Percentiles rank a stretch among this genome's conserved stretches.
These are phyloP conservation scores for Peromyscus californicus DNA, from an alignment of 2,113 vertebrate genomes.

Conservation along the genomic window DNA sequence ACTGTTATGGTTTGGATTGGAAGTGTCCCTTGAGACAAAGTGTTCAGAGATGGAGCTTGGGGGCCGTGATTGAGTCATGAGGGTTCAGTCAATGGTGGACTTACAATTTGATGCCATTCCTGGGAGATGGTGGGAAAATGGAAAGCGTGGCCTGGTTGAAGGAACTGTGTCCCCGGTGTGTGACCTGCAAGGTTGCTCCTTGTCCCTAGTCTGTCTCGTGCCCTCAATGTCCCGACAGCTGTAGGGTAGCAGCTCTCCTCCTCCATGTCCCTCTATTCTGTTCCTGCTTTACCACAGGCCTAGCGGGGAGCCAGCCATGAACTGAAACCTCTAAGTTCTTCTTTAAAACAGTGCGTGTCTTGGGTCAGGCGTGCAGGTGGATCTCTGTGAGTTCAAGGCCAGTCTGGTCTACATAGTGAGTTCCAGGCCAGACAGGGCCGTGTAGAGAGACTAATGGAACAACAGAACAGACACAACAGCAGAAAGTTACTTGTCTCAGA, in stretches of 20 bases:
- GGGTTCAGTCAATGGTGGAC: background rate
- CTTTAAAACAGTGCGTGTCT: background rate
- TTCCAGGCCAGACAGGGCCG: background rate
- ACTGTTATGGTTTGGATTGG: background rate
- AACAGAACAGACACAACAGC: background rate
- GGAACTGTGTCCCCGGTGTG: background rate
- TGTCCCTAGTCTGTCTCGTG: background rate
- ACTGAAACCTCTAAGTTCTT: too few relatives aligned
- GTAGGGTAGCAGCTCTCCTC: background rate
- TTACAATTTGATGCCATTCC: background rate
- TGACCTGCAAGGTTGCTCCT: background rate
- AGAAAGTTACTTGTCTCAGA: background rate
- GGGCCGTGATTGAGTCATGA: background rate
- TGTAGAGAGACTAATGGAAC: background rate
- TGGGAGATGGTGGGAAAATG: background rate
- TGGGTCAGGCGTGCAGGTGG: background rate
- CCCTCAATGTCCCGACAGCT: accelerated
- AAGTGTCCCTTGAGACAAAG: background rate
- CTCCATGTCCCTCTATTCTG: background rate
- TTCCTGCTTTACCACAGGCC: background rate
- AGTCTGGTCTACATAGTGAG: background rate
- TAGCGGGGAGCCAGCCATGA: background rate
- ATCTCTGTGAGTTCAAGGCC: background rate
- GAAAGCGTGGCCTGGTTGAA: background rate
- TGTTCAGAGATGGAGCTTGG: background rate